Base-by-base conservation (phyloP, 2,797 vertebrate genomes). In the Tapera naevia region DNA sequence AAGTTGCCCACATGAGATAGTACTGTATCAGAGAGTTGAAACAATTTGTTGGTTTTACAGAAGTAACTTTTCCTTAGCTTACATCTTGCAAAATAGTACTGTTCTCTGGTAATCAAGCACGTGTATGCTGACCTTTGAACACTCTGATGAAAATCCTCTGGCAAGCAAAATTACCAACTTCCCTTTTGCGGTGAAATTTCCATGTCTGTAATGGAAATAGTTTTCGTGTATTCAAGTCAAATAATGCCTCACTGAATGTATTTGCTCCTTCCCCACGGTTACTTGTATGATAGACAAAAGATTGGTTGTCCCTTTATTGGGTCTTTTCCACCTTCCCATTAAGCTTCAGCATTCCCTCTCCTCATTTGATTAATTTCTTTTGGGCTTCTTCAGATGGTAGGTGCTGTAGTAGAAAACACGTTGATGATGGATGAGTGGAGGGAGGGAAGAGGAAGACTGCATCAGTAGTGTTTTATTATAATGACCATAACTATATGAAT, bases 1-100 rank as follows among this genome's bases (percentile, higher is more conserved):
- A 91, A 84, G 79, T 90, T 91, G 91, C 89, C 89, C 73, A 70
- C 73, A 61, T 0, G 2, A 95, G 93, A 75, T 56, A 88, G 53
- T 58, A 16, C 60, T 80, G 18, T 61, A 45, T 91, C 70, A 70
- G 54, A 96, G 93, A 89, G 32, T 13, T 93, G 76, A 81, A 97
- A 88, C 72, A 86, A 93, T 80, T 90, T 75, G 82, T 95, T 96
- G 93, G 51, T 91, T 96, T 97, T 97, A 94, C 93, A 91, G 84
- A 94, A 93, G 75, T 96, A 91, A 89, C 91, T 97, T 97, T 92
- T 94, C 94, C 90, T 92, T 91, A 73, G 88, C 75, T 94, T 96
- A 93, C 93, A 90, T 82, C 80, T 96, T 97, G 65, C 93, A 89
- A 96, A 96, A 94, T 89, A 93, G 92, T 93, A 95, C 84, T 65